Percentiles rank a stretch among this genome's conserved stretches.
phyloP scores from a whole-genome alignment of 2,113 vertebrate genomes.

The Fregata magnificens region DNA sequence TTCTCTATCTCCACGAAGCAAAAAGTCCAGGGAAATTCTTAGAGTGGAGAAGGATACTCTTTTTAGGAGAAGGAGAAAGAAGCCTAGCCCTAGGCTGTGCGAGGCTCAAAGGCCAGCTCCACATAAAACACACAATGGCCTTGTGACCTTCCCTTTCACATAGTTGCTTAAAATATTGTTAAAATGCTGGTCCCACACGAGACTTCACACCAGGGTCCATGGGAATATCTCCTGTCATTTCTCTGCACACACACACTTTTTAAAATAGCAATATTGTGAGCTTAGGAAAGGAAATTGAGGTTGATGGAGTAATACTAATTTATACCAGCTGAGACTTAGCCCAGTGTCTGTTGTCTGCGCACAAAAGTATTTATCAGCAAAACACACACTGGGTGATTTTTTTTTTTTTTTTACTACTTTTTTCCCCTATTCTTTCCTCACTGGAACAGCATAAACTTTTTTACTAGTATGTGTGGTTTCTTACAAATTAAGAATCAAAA shows the following conservation, averaged over 20 bases:
- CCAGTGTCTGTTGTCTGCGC: background rate
- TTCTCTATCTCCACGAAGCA: background rate
- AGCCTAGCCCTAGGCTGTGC: background rate
- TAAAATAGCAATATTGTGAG: constrained; percentile 15
- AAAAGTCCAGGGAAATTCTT: background rate
- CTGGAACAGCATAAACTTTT: background rate
- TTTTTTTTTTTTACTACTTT: background rate
- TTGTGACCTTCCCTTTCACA: background rate
- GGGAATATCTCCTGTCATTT: constrained; percentile 41
- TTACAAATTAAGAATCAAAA: background rate
- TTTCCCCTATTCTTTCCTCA: background rate
- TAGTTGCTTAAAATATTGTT: background rate
- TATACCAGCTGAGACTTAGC: constrained; percentile 41
- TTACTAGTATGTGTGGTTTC: background rate
- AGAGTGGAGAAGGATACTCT: background rate
- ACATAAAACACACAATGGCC: background rate
- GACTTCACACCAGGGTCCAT: background rate
- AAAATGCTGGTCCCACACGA: constrained; percentile 24
- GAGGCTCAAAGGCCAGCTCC: background rate
- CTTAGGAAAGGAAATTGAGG: constrained; percentile 28
- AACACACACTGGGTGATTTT: background rate
- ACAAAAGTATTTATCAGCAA: constrained; percentile 18
- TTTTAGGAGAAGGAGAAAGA: background rate
- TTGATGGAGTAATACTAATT: constrained; percentile 38
- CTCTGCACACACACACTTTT: background rate